Evolutionary conservation across 2,113 vertebrate genomes (phyloP), one percentile per base, ranked within the genome.

Genomic region (Xiphophorus couchianus): DNA sequence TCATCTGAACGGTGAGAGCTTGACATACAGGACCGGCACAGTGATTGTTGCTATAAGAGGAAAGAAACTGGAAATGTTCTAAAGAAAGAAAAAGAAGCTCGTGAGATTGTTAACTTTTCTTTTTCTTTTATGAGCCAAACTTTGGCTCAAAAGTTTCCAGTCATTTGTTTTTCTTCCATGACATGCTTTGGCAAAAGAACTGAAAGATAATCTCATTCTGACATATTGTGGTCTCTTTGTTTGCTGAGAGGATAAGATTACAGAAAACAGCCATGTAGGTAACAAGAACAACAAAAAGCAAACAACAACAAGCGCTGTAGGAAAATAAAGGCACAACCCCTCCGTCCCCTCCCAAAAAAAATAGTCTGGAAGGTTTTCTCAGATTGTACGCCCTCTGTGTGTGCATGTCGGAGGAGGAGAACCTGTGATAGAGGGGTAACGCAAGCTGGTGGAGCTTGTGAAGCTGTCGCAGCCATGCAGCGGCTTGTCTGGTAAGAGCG

Each of bases 401-500:
- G 71, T 5, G 22, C 51, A 31, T 58, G 31, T 64, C 42, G 8
- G 61, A 44, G 31, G 11, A 63, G 6, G 35, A 33, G 35, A 72
- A 69, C 81, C 64, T 81, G 48, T 81, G 76, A 80, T 35, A 19
- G 31, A 72, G 61, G 31, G 72, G 58, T 80, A 68, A 84, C 62
- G 74, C 33, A 66, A 48, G 71, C 61, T 81, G 78, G 74, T 58
- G 35, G 44, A 67, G 63, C 80, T 80, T 48, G 75, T 28, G n/a
- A 80, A 77, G 77, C 78, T 25, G 44, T 30, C 73, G 73, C 22
- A 87, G 90, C 90, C 89, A 10, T 93, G 94, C 92, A 93, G 91
- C 88, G 83, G 92, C 92, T 89, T 93, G 92, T 86, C 89, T 89
- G 71, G 62, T 81, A 78, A 88, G 83, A 89, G 82, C 84, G 83